A percentile compares a stretch with the other conserved stretches of the same genome.
phyloP scores from a whole-genome alignment of 2,797 vertebrate species.

The Hoplostethus atlanticus region DNA sequence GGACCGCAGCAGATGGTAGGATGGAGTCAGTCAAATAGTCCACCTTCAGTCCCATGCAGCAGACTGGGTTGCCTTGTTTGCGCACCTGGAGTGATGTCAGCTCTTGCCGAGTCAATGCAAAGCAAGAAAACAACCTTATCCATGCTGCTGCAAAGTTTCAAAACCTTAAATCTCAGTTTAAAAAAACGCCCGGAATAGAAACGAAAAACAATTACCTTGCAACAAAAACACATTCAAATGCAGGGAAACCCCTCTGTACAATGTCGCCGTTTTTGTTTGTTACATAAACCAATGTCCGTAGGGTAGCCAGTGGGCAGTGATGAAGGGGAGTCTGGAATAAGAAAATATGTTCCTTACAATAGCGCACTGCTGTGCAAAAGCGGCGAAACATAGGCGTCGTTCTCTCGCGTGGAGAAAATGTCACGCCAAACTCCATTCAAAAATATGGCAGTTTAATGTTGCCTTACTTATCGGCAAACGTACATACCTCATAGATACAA shows the following conservation, averaged over 20 bases:
- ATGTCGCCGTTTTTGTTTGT: too few species aligned
- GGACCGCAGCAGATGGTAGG: slow-evolving; percentile 74
- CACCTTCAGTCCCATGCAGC: background rate
- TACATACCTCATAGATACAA: too few species aligned
- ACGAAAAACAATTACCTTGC: background rate
- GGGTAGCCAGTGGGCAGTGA: too few species aligned
- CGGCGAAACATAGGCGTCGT: too few species aligned
- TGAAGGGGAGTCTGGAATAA: too few species aligned
- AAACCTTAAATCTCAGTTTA: background rate
- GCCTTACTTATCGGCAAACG: background rate
- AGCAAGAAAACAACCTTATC: background rate
- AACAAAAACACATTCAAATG: background rate
- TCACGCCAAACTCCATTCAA: background rate
- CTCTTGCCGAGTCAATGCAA: background rate
- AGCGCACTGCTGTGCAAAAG: too few species aligned
- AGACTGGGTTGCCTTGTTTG: slow-evolving; percentile 5
- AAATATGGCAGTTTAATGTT: background rate
- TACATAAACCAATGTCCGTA: too few species aligned
- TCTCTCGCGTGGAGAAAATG: background rate
- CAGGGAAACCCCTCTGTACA: too few species aligned
- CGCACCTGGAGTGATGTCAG: slow-evolving; percentile 29
- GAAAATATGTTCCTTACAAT: too few species aligned
- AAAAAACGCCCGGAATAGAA: background rate
- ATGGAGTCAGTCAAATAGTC: slow-evolving; percentile 41
- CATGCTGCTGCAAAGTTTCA: background rate